These are phyloP conservation scores for Cheilosia variabilis DNA, from an alignment of 2,888 invertebrate species.

Conservation along the genomic window DNA sequence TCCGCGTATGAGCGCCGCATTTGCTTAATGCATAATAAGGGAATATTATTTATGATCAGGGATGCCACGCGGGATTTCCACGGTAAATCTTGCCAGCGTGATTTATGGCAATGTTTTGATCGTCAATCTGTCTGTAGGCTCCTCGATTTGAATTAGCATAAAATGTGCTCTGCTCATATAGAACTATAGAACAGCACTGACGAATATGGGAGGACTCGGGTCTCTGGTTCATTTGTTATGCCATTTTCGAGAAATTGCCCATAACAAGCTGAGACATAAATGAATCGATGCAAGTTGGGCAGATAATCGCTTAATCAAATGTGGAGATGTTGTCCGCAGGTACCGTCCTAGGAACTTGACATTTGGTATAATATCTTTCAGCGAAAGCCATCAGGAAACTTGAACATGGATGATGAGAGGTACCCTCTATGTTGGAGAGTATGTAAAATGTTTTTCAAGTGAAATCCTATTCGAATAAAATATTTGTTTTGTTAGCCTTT, in stretches of 20 bases:
- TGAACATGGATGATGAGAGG: no score
- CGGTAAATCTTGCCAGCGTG: neutral
- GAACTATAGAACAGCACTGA: neutral
- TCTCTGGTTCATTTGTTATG: conserved; percentile 38
- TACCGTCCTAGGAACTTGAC: no score
- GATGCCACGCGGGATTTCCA: conserved; percentile 27
- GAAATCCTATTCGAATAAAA: no score
- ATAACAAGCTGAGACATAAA: conserved; percentile 8
- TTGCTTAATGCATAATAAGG: conserved; percentile 35
- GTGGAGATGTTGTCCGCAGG: no score
- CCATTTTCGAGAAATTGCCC: conserved; percentile 27
- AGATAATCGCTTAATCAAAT: no score
- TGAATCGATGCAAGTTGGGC: neutral
- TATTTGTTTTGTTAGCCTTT: no score
- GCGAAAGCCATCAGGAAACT: no score
- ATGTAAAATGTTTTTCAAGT: no score
- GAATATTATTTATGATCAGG: conserved; percentile 60
- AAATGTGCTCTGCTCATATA: neutral
- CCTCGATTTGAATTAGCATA: conserved; percentile 66
- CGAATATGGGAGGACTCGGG: conserved; percentile 9
- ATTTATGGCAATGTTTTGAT: conserved; percentile 46
- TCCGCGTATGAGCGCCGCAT: conserved; percentile 33
- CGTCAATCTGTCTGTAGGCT: conserved; percentile 65
- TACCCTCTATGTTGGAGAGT: no score
- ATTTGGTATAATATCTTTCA: no score